Evolutionary conservation across 2,888 invertebrate genomes (phyloP).

Genomic region (Congeria kusceri): DNA sequence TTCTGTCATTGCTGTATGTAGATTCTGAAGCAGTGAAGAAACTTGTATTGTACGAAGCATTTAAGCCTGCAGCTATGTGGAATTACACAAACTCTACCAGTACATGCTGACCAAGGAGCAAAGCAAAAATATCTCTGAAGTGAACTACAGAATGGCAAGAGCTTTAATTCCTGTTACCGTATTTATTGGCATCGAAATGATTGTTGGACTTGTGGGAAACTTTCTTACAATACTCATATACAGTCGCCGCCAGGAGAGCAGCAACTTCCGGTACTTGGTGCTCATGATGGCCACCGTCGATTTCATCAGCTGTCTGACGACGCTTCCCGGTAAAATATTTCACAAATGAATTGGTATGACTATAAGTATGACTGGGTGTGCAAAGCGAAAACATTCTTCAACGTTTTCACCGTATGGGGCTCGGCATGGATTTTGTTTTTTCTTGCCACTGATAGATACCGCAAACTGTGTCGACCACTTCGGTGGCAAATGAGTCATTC

Average conservation of each 20-base stretch:
- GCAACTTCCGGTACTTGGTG: slow-evolving; percentile 53
- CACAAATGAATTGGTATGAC: slow-evolving; percentile 48
- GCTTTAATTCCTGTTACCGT: slow-evolving; percentile 50
- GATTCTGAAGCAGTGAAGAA: too few species aligned
- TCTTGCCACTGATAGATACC: slow-evolving; percentile 47
- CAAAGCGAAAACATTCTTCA: slow-evolving; percentile 51
- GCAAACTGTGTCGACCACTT: slow-evolving; percentile 46
- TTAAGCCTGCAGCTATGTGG: too few species aligned
- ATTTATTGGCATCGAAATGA: slow-evolving; percentile 38
- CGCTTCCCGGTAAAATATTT: slow-evolving; percentile 49
- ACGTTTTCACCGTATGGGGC: slow-evolving; percentile 43
- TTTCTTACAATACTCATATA: slow-evolving; percentile 41
- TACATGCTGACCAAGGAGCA: too few species aligned
- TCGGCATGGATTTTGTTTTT: slow-evolving; percentile 36
- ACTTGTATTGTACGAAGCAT: too few species aligned
- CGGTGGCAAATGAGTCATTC: slow-evolving; percentile 44
- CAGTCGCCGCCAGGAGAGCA: slow-evolving; percentile 10
- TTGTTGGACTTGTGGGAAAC: slow-evolving; percentile 50
- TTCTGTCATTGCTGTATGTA: too few species aligned
- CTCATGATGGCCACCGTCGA: slow-evolving; percentile 37
- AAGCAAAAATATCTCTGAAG: too few species aligned
- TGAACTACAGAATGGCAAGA: slow-evolving; percentile 21
- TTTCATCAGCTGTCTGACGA: slow-evolving; percentile 43
- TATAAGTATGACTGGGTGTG: slow-evolving; percentile 36
- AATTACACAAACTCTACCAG: too few species aligned